Evolutionary conservation across 2,888 invertebrate species (phyloP).

Genomic region (Mythimna vitellina): DNA sequence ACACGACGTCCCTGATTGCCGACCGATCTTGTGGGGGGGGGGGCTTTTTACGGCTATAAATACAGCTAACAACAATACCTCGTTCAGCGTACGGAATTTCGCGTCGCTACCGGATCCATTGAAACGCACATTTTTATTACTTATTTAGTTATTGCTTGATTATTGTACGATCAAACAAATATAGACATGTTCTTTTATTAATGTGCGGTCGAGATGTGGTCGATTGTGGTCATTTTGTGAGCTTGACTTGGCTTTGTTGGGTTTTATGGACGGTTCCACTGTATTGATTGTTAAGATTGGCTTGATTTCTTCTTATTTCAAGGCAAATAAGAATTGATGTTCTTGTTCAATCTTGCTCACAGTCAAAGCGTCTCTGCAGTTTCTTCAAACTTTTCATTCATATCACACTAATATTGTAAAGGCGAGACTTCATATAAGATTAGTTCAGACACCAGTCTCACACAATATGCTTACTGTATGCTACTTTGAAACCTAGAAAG

Average conservation of each 20-base stretch:
- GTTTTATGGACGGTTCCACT: slow-evolving; percentile 25
- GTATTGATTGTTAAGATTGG: background rate
- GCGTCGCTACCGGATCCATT: slow-evolving; percentile 65
- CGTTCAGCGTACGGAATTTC: slow-evolving; percentile 60
- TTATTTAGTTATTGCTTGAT: slow-evolving; percentile 53
- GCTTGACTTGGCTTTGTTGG: slow-evolving; percentile 13
- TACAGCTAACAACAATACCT: slow-evolving; percentile 58
- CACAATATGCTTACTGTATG: too few species aligned
- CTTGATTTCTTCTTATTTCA: background rate
- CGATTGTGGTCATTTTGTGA: slow-evolving; percentile 26
- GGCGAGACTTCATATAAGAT: too few species aligned
- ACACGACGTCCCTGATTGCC: slow-evolving; percentile 39
- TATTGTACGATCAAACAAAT: slow-evolving; percentile 41
- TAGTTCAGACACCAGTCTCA: too few species aligned
- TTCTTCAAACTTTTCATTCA: too few species aligned
- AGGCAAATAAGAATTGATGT: slow-evolving; percentile 3
- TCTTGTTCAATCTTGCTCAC: background rate
- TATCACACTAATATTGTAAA: too few species aligned
- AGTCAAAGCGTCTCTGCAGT: background rate
- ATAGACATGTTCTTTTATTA: slow-evolving; percentile 49
- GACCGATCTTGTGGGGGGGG: slow-evolving; percentile 2
- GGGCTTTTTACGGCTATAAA: slow-evolving; percentile 55
- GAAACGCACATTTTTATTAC: slow-evolving; percentile 58
- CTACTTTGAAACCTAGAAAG: too few species aligned
- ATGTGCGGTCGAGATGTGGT: slow-evolving; percentile 25